phyloP scores from a whole-genome alignment of 2,797 vertebrate genomes.

The Platalea minor region DNA sequence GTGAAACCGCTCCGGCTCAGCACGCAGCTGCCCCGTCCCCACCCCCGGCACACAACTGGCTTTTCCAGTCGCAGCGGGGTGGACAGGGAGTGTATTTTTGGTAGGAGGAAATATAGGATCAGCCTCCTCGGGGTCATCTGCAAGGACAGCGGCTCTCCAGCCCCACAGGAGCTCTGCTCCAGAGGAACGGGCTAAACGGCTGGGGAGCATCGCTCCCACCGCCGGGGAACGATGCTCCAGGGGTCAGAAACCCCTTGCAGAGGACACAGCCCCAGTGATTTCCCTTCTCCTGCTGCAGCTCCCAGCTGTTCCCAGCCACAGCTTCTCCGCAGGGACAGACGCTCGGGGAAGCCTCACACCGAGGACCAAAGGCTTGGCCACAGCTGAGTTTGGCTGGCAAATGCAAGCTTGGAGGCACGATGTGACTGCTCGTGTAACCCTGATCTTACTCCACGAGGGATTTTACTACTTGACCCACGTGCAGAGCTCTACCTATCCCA shows the following conservation, averaged over 20 bases:
- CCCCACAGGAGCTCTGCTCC: not conserved
- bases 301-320: not conserved
- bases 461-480: rapidly evolving
- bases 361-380: not conserved
- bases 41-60: not conserved
- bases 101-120: not conserved
- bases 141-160: not conserved
- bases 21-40: not conserved
- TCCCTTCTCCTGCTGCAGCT: not conserved
- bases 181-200: not conserved
- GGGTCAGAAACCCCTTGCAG: not conserved
- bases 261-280: rapidly evolving
- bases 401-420: not conserved
- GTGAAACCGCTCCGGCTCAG: not conserved
- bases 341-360: rapidly evolving
- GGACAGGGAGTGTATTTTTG: not conserved
- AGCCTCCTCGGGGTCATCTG: not conserved
- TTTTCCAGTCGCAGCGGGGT: not conserved
- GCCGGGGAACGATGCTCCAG: rapidly evolving
- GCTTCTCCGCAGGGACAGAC: rapidly evolving
- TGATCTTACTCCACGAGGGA: not conserved
- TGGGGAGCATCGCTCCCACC: not conserved
- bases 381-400: not conserved
- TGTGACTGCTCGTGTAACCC: rapidly evolving
- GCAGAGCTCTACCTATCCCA: not conserved